Conservation (phyloP, 2,113 vertebrate species). For the Anthoscopus minutus region DNA sequence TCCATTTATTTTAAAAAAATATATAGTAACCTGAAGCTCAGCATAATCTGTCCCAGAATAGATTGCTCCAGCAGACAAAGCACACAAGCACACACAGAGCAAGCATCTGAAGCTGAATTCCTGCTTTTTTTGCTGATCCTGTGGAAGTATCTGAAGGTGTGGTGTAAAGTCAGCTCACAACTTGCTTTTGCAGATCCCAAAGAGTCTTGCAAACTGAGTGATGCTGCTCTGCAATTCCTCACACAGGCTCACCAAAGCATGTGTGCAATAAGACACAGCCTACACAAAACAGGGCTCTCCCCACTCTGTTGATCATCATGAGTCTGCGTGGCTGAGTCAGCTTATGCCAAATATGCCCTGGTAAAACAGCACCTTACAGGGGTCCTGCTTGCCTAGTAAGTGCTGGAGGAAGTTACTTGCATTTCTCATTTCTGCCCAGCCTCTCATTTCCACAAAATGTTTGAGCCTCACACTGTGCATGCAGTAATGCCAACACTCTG, state of each 20-base stretch:
- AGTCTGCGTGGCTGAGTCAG: background rate
- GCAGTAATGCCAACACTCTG: fast-evolving
- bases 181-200: background rate
- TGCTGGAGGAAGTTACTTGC: background rate
- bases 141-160: too few species aligned
- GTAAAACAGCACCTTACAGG: background rate
- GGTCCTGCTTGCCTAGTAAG: background rate
- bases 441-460: background rate
- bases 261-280: fast-evolving
- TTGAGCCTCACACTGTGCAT: fast-evolving
- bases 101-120: background rate
- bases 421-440: background rate
- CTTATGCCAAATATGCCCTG: fast-evolving
- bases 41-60: background rate
- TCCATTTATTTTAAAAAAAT: background rate
- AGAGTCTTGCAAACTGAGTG: fast-evolving
- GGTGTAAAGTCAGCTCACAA: background rate
- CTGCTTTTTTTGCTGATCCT: background rate
- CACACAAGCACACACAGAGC: fast-evolving
- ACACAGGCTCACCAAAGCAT: background rate
- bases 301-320: background rate
- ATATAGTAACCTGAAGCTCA: background rate
- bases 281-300: background rate
- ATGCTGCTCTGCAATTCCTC: background rate
- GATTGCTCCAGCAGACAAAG: background rate